phyloP scores from a whole-genome alignment of 64 coral and sea anemone species.

The Orbicella faveolata region DNA sequence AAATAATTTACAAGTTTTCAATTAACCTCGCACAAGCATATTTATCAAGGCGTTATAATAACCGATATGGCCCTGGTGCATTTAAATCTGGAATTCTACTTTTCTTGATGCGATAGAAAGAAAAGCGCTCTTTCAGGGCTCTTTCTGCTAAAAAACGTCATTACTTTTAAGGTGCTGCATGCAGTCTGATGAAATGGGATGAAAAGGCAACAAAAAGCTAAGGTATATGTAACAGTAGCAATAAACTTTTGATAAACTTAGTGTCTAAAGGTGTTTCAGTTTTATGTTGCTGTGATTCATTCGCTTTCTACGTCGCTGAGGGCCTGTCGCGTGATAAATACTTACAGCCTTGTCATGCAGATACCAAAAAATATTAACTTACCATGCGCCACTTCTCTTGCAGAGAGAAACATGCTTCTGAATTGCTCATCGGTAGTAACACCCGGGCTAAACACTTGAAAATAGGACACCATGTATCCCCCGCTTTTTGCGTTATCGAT shows the following conservation, averaged over 20 bases:
- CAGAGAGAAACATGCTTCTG: conserved; percentile 54
- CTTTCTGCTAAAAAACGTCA: too few species aligned
- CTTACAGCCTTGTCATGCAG: neutral
- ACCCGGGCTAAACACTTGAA: conserved; percentile 66
- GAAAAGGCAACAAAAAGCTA: neutral
- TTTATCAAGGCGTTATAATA: too few species aligned
- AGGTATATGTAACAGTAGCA: neutral
- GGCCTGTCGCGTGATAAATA: neutral
- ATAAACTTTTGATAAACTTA: neutral
- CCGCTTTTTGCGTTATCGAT: conserved; percentile 7
- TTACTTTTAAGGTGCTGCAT: too few species aligned
- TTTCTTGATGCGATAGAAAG: too few species aligned
- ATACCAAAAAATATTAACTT: neutral
- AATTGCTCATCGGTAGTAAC: conserved; percentile 51
- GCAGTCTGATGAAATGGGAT: too few species aligned
- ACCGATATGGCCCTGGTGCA: too few species aligned
- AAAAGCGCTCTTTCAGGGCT: too few species aligned
- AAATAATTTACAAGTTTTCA: neutral
- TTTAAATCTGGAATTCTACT: too few species aligned
- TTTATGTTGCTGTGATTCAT: neutral
- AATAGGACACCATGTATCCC: conserved; percentile 61
- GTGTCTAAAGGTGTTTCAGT: neutral
- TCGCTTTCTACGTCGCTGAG: neutral
- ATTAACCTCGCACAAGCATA: too few species aligned
- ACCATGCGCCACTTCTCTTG: conserved; percentile 71